Evolutionary conservation across 2,113 vertebrate species (phyloP).

Genomic region (Amblyopsis rosae): DNA sequence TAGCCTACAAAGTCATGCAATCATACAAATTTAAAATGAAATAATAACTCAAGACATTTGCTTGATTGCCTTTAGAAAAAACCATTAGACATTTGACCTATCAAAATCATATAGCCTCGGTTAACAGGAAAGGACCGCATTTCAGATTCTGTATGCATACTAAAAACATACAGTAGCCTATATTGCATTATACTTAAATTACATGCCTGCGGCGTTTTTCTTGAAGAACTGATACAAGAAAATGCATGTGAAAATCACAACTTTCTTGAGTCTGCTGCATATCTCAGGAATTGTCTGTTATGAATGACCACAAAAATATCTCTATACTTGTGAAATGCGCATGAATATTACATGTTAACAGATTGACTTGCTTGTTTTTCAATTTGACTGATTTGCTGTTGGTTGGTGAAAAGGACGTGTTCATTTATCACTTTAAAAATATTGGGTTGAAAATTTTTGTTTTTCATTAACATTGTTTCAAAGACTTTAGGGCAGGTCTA

Average conservation of each 20-base stretch:
- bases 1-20: conserved; percentile 15
- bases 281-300: conserved; percentile 45
- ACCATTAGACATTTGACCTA: conserved; percentile 60
- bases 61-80: conserved; percentile 50
- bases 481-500: too few species aligned
- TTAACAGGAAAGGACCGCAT: conserved; percentile 47
- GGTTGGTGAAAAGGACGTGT: too few species aligned
- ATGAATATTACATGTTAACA: conserved; percentile 28
- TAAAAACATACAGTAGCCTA: conserved; percentile 39
- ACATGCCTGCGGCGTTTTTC: conserved; percentile 61
- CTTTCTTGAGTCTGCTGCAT: conserved; percentile 65
- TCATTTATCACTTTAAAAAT: too few species aligned
- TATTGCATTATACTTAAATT: conserved; percentile 52
- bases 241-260: conserved; percentile 62
- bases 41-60: conserved; percentile 36
- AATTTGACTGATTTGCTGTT: neutral
- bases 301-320: conserved; percentile 25
- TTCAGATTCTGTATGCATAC: conserved; percentile 45
- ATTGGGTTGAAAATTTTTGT: too few species aligned
- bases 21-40: conserved; percentile 35
- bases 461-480: too few species aligned
- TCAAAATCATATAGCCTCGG: conserved; percentile 43
- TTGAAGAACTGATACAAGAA: conserved; percentile 53
- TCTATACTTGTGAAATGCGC: conserved; percentile 35
- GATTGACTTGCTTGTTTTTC: neutral